Base-by-base conservation (phyloP, 1,140 invertebrate genomes). In the Zaprionus tsacasi region DNA sequence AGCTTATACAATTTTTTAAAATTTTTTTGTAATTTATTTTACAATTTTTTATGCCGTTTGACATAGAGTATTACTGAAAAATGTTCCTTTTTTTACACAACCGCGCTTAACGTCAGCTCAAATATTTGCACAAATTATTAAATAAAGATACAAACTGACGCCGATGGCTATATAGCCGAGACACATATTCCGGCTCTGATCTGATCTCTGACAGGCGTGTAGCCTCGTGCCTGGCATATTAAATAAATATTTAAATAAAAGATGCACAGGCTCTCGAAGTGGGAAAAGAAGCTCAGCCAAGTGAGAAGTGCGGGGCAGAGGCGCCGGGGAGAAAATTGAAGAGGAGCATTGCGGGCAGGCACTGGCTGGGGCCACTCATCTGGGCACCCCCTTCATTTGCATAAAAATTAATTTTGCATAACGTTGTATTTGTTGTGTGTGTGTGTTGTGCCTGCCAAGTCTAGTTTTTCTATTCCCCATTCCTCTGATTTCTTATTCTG, bases 371-470 rank as follows among this genome's bases (percentile, higher is more conserved):
- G 27, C 27, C 27, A 59, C 56, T 55, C 52, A 55, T 27, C 54
- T 70, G 15, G 55, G 10, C 48, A 50, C 55, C 66, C 66, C 76
- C 71, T 76, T 85, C 70, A 89, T 89, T 90, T 86, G 79, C 79
- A 88, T 91, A 86, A 89, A 91, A 89, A 89, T 89, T 90, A 89
- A 89, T 89, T 86, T 89, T 89, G 85, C 85, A 89, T 89, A 78
- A 79, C 85, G 70, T 87, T 45, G 40, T 45, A 45, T 45, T 45
- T 45, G 40, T 45, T 45, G 27, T 30, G 3, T 30, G 3, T 30
- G 27, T 6, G 74, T 70, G 79, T 69, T 48, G 27, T 56, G 33
- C 40, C 21, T 33, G 40, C 12, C 6, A 33, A 15, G 38, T 60
- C 15, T 50, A 17, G 38, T 60, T 27, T 48, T 27, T 35, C n/a